Evolutionary conservation across 1,140 invertebrate species (phyloP), one percentile per base, ranked within the genome.

Genomic region (Drosophila ambigua): DNA sequence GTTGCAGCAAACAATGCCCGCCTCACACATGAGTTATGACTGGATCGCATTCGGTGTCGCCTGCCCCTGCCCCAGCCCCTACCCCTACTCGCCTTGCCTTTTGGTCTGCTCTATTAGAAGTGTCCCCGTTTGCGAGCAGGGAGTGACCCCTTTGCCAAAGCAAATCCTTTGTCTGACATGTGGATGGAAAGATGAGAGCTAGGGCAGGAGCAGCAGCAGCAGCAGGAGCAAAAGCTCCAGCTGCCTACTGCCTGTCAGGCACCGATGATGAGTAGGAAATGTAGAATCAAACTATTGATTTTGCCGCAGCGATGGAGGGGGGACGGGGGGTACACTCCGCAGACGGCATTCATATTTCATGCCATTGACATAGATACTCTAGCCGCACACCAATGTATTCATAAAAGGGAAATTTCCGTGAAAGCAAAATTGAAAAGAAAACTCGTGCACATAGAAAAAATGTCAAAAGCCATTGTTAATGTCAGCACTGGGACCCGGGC

Each of bases 381-480:
- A 4, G 9, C 11, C 35, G 8, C 83, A 45, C 57, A 77, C 20
- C 20, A 45, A 62, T 82, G 64, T 64, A 76, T 54, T 67, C 67
- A 39, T 39, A 39, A 39, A 39, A 59, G 75, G 60, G 51, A 55
- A 58, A 67, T 72, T 73, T 66, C 67, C 52, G 73, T 73, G 67
- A 84, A 79, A 59, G 80, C 51, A 78, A 79, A 83, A 67, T 69
- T 87, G 83, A 88, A 87, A 79, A 78, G 78, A 87, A 87, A 77
- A 71, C 87, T 80, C 65, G 74, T 58, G 28, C 52, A 54, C 64
- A 52, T 63, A 66, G 65, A 67, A 67, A 68, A 85, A 84, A 81
- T 85, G 81, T 85, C 82, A 87, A 85, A 87, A 78, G 81, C 69
- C 81, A 87, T 85, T 87, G 83, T 87, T 85, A 76, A 76, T 76